Evolutionary conservation across 2,797 vertebrate species (phyloP).

Genomic region (Heteromormyrus szaboi): DNA sequence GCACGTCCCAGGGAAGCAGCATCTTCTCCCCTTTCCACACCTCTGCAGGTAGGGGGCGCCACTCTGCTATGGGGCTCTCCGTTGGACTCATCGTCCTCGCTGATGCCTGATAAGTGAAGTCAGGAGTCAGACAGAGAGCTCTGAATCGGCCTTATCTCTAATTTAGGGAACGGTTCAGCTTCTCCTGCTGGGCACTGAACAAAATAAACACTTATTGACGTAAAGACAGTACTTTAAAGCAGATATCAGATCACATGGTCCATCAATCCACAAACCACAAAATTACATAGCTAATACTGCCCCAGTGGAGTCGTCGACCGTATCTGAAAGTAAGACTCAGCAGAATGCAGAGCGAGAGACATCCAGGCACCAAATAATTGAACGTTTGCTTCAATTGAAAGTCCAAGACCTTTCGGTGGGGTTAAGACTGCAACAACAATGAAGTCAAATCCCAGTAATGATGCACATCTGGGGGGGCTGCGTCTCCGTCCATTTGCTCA

Average conservation of each 20-base stretch:
- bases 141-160: slow-evolving; percentile 36
- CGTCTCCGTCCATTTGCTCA: slow-evolving; percentile 29
- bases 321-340: slow-evolving; percentile 51
- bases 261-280: slow-evolving; percentile 61
- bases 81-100: not conserved
- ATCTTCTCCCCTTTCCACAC: slow-evolving; percentile 37
- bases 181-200: slow-evolving; percentile 42
- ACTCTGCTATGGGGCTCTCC: not conserved
- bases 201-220: slow-evolving; percentile 57
- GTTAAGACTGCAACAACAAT: slow-evolving; percentile 35
- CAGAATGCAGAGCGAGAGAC: slow-evolving; percentile 54
- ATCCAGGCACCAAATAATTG: slow-evolving; percentile 69
- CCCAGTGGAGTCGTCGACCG: slow-evolving; percentile 44
- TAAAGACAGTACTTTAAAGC: slow-evolving; percentile 41
- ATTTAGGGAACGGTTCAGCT: slow-evolving; percentile 30
- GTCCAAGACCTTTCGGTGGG: slow-evolving; percentile 49
- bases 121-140: slow-evolving; percentile 23
- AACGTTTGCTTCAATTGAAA: slow-evolving; percentile 60
- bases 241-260: slow-evolving; percentile 49
- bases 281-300: slow-evolving; percentile 64
- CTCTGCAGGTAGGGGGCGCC: not conserved
- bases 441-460: slow-evolving; percentile 34
- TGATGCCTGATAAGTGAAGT: slow-evolving; percentile 30
- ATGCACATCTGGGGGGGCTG: slow-evolving; percentile 52
- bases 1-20: slow-evolving; percentile 47